These are phyloP conservation scores for Spodoptera frugiperda DNA, from an alignment of 1,140 invertebrate species.

Conservation along the genomic window DNA sequence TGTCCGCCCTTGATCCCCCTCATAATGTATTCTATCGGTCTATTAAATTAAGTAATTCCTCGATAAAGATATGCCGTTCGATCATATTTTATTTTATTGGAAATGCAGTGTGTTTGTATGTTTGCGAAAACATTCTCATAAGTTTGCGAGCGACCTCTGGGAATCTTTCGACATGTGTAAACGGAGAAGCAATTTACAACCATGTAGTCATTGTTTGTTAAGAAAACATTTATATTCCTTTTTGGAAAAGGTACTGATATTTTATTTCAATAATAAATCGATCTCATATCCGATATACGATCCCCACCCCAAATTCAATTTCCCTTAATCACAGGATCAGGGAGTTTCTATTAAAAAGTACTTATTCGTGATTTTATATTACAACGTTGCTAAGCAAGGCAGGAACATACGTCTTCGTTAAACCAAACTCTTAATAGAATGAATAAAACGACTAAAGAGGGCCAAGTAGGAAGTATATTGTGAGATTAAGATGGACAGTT, in stretches of 20 bases:
- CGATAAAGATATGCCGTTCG: conserved; percentile 6
- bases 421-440: conserved; percentile 25
- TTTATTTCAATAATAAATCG: not conserved
- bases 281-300: not conserved
- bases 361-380: not conserved
- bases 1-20: conserved; percentile 1
- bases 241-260: no score
- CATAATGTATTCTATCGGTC: conserved; percentile 6
- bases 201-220: no score
- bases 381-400: conserved; percentile 13
- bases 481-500: conserved; percentile 44
- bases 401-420: conserved; percentile 7
- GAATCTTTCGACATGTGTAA: not conserved
- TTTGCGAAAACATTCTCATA: not conserved
- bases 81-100: conserved; percentile 1
- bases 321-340: conserved; percentile 7
- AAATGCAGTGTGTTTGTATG: not conserved
- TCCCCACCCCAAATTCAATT: conserved; percentile 12
- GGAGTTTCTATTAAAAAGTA: not conserved
- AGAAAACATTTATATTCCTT: no score
- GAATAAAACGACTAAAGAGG: conserved; percentile 28
- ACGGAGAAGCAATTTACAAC: no score
- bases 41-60: conserved; percentile 9
- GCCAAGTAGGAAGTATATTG: conserved; percentile 41
- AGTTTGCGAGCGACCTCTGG: not conserved